Conservation (phyloP, 2,797 vertebrate species). For the Pangasius sanitwongsei region DNA sequence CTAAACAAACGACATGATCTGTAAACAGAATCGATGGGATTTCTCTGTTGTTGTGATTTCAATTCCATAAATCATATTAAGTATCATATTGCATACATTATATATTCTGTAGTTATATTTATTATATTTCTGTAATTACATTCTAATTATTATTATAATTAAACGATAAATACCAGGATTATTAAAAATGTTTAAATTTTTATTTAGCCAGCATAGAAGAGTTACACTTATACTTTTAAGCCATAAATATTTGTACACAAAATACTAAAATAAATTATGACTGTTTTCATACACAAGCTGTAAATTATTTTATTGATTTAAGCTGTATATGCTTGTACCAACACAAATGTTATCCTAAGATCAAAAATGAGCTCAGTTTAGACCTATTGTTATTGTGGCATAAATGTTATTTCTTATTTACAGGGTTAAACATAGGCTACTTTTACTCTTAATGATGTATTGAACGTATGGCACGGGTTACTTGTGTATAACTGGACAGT, state of each 20-base stretch:
- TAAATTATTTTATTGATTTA: not conserved
- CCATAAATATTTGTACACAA: not conserved
- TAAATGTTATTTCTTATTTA: not conserved
- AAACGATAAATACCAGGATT: not conserved
- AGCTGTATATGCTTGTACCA: not conserved
- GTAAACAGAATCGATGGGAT: not conserved
- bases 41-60: not conserved
- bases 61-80: too few relatives aligned
- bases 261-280: not conserved
- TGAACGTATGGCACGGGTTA: too few relatives aligned
- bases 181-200: not conserved
- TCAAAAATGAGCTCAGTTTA: not conserved
- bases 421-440: not conserved
- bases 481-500: too few relatives aligned
- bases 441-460: not conserved
- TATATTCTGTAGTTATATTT: not conserved
- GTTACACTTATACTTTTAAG: not conserved
- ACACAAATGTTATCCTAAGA: not conserved
- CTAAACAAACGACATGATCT: constrained; percentile 69
- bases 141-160: not conserved
- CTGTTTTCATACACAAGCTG: not conserved
- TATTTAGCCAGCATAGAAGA: not conserved
- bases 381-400: not conserved
- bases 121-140: not conserved
- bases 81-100: not conserved